Conservation (phyloP, 2,888 invertebrate genomes). For the Parnassius orleans region DNA sequence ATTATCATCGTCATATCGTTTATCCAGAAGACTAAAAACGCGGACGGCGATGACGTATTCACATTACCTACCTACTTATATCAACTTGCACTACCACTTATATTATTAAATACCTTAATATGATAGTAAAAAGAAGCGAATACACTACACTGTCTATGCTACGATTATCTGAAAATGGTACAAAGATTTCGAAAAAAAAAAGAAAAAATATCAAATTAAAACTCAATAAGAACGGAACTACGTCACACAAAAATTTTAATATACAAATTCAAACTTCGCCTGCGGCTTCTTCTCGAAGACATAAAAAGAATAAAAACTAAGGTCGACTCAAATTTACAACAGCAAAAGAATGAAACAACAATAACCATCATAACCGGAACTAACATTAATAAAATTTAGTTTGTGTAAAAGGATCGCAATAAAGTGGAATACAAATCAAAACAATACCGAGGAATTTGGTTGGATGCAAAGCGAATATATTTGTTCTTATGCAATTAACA, state of each 20-base stretch:
- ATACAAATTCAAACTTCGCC: constrained; percentile 68
- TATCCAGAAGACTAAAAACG: too few species aligned
- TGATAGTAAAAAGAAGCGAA: too few species aligned
- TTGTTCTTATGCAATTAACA: constrained; percentile 66
- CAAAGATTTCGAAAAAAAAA: too few species aligned
- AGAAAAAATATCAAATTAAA: constrained; percentile 21
- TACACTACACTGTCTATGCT: too few species aligned
- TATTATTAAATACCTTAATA: too few species aligned
- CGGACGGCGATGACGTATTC: too few species aligned
- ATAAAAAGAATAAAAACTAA: constrained; percentile 76
- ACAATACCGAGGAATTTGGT: constrained; percentile 54
- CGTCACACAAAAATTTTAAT: constrained; percentile 61
- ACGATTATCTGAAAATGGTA: too few species aligned
- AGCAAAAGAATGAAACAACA: constrained; percentile 49
- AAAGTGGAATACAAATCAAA: constrained; percentile 44
- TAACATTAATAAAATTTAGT: constrained; percentile 13
- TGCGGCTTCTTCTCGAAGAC: constrained; percentile 73
- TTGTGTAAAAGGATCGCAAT: constrained; percentile 33
- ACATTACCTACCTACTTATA: too few species aligned
- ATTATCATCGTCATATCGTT: too few species aligned
- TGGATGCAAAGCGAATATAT: constrained; percentile 56
- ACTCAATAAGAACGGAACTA: constrained; percentile 43
- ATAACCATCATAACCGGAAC: constrained; percentile 44
- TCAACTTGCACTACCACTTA: too few species aligned
- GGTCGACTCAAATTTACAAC: constrained; percentile 62